These are phyloP conservation scores for Tetragonula clypearis DNA, from an alignment of 1,140 invertebrate genomes.

Conservation along the genomic window DNA sequence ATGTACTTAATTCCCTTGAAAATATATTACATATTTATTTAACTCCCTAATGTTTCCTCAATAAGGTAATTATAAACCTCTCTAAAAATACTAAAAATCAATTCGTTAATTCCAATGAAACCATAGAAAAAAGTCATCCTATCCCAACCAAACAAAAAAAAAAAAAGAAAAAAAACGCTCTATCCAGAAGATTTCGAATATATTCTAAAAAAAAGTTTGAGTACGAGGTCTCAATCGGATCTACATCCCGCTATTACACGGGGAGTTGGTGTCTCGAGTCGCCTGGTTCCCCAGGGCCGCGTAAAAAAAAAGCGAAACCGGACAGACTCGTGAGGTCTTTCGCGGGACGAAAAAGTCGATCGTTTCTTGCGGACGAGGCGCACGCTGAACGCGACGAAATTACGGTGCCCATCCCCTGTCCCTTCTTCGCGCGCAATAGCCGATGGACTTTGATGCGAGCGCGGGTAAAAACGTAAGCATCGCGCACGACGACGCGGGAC, in stretches of 20 bases:
- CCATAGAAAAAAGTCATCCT: too few species aligned
- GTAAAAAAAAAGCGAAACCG: background rate
- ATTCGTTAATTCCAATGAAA: too few species aligned
- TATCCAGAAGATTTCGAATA: too few species aligned
- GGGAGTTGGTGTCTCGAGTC: background rate
- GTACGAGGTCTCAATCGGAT: background rate
- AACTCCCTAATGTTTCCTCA: too few species aligned
- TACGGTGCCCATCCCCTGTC: slow-evolving; percentile 26
- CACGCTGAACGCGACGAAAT: slow-evolving; percentile 16
- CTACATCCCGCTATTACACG: background rate
- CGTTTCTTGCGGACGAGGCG: background rate
- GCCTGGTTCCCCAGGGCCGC: too few species aligned
- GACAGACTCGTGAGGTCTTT: slow-evolving; percentile 1
- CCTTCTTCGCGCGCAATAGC: slow-evolving; percentile 5
- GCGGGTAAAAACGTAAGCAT: slow-evolving; percentile 58
- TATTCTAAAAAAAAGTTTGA: background rate
- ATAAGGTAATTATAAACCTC: too few species aligned
- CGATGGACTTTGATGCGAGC: slow-evolving; percentile 23
- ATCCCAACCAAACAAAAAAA: too few species aligned
- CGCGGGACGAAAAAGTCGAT: slow-evolving; percentile 2
- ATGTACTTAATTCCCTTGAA: too few species aligned
- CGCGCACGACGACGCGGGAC: slow-evolving; percentile 5
- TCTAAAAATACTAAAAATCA: too few species aligned
- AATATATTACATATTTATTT: too few species aligned
- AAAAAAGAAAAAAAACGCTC: background rate